Evolutionary conservation across 2,888 invertebrate genomes (phyloP), one percentile per base, ranked within the genome.

Genomic region (Thera obeliscata): DNA sequence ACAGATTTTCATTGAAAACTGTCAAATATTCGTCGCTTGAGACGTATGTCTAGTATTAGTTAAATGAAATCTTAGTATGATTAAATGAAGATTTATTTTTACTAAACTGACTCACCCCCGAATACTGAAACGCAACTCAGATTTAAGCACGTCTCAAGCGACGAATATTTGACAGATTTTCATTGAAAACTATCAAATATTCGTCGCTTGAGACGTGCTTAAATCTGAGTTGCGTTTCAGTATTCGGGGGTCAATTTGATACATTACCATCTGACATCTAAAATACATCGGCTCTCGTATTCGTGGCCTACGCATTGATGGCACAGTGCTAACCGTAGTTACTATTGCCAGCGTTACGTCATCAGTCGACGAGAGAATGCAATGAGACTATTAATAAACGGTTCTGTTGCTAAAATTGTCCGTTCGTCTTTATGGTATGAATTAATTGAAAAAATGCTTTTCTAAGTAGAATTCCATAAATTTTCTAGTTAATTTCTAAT

Each of bases 331-430:
- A 11, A 9, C 1, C 2, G 46, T 55, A 69, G 65, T 66, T n/a
- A 48, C 38, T 61, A 58, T 46, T 9, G 7, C 33, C 7, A 6
- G 49, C 36, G 62, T 69, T 66, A 69, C 69, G 69, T 69, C 69
- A 69, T 54, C 65, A 50, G 41, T 61, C 22, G 50, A 41, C 52
- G 57, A 54, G 55, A 36, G 61, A 61, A 65, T 62, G 65, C 43
- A 43, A 62, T 55, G 58, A 58, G 61, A 52, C 64, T 69, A 69
- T 69, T 66, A 46, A 69, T 69, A 69, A 54, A 41, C 46, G 58
- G 52, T 22, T 62, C 54, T 49, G 61, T 48, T 58, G 56, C 55
- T 64, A 52, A 57, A 64, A 61, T 57, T 43, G 56, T 61, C 48
- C 48, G 46, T 43, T 50, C 48, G 56, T 56, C 57, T 58, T 55